Evolutionary conservation across 2,888 invertebrate genomes (phyloP), one percentile per base, ranked within the genome.

Genomic region (Pyrochroa serraticornis): DNA sequence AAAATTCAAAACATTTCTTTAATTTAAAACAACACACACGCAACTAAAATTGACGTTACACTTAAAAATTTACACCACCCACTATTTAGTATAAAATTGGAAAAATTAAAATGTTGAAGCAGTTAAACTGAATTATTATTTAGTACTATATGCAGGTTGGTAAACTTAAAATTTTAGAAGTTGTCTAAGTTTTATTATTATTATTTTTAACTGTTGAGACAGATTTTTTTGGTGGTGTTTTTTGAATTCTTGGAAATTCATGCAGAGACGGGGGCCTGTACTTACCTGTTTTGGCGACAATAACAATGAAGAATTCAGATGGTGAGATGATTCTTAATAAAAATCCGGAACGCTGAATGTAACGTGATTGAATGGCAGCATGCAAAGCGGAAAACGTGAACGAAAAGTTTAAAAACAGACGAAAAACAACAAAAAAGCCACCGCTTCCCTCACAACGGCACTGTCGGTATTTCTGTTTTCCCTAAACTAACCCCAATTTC

Each of bases 401-500:
- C 51, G 44, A 57, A 62, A 62, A 60, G 36, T 47, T 51, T 44
- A 52, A 65, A 66, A 65, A 57, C 45, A 37, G 41, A 37, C 39
- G 44, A 58, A 61, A 60, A 62, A 62, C 60, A 62, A 68, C 58
- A 65, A 62, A 64, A 67, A 62, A 46, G 42, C 64, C 56, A 56
- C 64, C 55, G 57, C 55, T 60, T 37, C 64, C 46, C 52, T 46
- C 60, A 55, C 51, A 57, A 55, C 55, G 60, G 62, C 60, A 64
- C 67, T 64, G 62, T 61, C 57, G 60, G 57, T 56, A 67, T 66
- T 63, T 64, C 46, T 59, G 55, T 58, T 65, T 67, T 68, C 67
- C 66, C 55, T 51, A 63, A 50, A 35, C 39, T 58, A 62, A 55
- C 56, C 60, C 63, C 41, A 54, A 56, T 48, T 56, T 60, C 46